Base-by-base conservation (phyloP, 2,113 vertebrate species). In the Maccullochella peelii region DNA sequence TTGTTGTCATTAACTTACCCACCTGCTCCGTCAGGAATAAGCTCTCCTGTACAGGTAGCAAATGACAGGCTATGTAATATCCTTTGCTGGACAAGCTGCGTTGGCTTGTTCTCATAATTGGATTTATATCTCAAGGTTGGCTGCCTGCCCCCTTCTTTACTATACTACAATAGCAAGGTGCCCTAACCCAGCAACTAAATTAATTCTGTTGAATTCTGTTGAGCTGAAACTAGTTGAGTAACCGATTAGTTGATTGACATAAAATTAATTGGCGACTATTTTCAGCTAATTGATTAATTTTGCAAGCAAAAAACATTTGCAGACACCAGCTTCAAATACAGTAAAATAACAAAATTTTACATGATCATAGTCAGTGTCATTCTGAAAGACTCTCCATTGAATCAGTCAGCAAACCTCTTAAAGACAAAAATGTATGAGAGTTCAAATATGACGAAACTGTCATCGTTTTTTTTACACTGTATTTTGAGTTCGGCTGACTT, bases 71-170 rank as follows among this genome's bases (percentile, higher is more conserved):
- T 79, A 76, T 72, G 58, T 71, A 73, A 87, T 72, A 30, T 55
- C 38, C n/a, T 72, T 57, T 73, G 49, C 55, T 27, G 67, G 27
- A 5, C 65, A 65, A 59, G 81, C 87, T 79, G 73, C 49, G 74
- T 38, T 67, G 44, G 77, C 75, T 66, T 68, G 44, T 79, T 81
- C 57, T 52, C 47, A 18, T 91, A 88, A 92, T 85, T 90, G 80
- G 89, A 93, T 92, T 92, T 86, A 59, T 77, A 83, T 85, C 70
- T 80, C 58, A 59, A 80, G 63, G 58, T 84, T 2, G 81, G 78
- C 47, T 10, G 14, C 63, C 10, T 73, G 62, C 42, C 75, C 47
- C 18, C 47, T 27, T 59, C 7, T 23, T 68, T 74, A 18, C 77
- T 8, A 23, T 47, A 36, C 52, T 40, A 67, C 67, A 84, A 57